A percentile compares a stretch with the other conserved stretches of the same genome.
These are phyloP conservation scores for Drosophila neocordata DNA, from an alignment of 1,140 invertebrate genomes.

Conservation along the genomic window DNA sequence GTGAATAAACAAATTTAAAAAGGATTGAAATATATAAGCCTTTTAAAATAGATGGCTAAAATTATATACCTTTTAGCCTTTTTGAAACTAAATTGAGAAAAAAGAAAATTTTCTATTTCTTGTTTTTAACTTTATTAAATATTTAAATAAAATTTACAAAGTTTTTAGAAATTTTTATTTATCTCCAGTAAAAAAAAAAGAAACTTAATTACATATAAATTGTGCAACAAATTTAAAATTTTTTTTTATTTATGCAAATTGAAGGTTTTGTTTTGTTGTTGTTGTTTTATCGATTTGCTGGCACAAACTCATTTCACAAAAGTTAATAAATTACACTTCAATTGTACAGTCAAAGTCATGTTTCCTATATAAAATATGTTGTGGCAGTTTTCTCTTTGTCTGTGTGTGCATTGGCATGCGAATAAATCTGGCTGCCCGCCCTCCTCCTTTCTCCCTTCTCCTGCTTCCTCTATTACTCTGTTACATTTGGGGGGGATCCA, in stretches of 20 bases:
- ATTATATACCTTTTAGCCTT: no score
- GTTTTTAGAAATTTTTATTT: no score
- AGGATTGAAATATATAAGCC: no score
- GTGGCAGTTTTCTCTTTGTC: slow-evolving; percentile 30
- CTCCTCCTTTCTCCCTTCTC: background rate
- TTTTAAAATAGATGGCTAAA: no score
- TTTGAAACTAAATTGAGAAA: no score
- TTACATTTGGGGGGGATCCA: no score
- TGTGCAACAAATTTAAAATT: background rate
- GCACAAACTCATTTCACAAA: slow-evolving; percentile 44
- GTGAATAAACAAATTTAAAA: no score
- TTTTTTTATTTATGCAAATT: background rate
- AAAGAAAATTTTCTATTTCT: no score
- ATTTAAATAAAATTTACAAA: no score
- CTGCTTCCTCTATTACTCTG: background rate
- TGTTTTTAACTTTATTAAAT: no score
- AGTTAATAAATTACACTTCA: slow-evolving; percentile 73
- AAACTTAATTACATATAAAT: no score
- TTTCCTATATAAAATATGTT: slow-evolving; percentile 53
- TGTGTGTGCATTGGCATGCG: slow-evolving; percentile 12
- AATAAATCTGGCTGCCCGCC: slow-evolving; percentile 20
- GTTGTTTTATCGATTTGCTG: slow-evolving; percentile 32
- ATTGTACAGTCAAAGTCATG: slow-evolving; percentile 68
- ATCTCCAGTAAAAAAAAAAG: background rate
- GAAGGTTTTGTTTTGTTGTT: slow-evolving; percentile 11